Percentiles rank a stretch among this genome's conserved stretches.
phyloP scores from a whole-genome alignment of 2,113 vertebrate genomes.

The Vanacampus margaritifer region DNA sequence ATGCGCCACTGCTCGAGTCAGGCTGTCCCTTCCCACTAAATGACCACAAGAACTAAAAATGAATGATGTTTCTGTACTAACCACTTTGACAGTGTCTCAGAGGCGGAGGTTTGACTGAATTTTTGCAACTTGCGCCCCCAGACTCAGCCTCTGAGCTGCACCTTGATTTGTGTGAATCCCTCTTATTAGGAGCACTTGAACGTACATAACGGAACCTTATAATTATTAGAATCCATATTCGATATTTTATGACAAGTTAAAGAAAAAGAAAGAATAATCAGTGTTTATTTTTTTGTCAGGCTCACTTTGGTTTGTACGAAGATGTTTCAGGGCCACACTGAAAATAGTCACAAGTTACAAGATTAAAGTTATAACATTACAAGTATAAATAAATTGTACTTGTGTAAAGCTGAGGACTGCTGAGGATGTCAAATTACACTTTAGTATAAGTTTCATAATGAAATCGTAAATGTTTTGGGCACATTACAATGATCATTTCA shows the following conservation, averaged over 20 bases:
- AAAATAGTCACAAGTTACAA: not conserved
- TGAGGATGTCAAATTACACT: not conserved
- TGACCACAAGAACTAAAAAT: not conserved
- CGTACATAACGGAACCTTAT: constrained; percentile 63
- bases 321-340: not conserved
- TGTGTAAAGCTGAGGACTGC: not conserved
- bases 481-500: not conserved
- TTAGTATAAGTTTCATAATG: not conserved
- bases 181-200: constrained; percentile 77
- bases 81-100: constrained; percentile 69
- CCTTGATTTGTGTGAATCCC: constrained; percentile 69
- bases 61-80: constrained; percentile 53
- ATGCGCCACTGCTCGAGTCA: constrained; percentile 23
- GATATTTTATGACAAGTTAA: constrained; percentile 63
- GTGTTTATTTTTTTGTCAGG: constrained; percentile 68
- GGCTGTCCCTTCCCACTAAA: constrained; percentile 18
- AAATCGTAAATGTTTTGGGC: not conserved
- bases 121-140: constrained; percentile 51
- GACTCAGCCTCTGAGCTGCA: constrained; percentile 64
- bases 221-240: constrained; percentile 66
- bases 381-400: not conserved
- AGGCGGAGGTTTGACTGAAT: constrained; percentile 70
- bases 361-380: not conserved
- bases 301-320: constrained; percentile 43
- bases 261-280: constrained; percentile 57